Conservation (phyloP, 2,797 vertebrate genomes). For the Silurus lanzhouensis region DNA sequence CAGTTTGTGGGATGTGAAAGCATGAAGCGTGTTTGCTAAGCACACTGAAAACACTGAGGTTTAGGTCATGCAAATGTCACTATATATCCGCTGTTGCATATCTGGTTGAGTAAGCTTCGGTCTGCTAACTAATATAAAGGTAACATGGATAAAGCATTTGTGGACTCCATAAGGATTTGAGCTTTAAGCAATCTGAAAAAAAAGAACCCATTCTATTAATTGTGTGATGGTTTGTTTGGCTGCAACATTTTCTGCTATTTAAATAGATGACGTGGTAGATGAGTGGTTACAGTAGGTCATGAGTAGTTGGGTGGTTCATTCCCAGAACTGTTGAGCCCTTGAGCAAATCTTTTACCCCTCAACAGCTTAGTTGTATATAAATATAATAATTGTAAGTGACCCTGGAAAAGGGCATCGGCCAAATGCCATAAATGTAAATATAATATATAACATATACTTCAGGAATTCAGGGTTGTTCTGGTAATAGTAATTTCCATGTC, state of each 20-base stretch:
- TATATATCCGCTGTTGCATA: neutral
- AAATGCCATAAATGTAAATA: neutral
- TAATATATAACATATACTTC: neutral
- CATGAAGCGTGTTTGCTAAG: constrained; percentile 25
- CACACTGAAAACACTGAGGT: constrained; percentile 40
- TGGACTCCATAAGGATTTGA: neutral
- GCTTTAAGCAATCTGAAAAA: neutral
- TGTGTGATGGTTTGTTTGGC: neutral
- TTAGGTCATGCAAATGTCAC: constrained; percentile 37
- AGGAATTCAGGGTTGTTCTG: neutral
- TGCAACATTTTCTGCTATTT: neutral
- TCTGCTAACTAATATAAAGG: neutral
- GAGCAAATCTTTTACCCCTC: too few species aligned
- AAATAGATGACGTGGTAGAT: neutral
- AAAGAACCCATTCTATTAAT: neutral
- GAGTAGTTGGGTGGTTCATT: too few species aligned
- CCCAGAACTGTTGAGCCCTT: too few species aligned
- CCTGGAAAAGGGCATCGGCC: too few species aligned
- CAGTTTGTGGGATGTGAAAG: constrained; percentile 14
- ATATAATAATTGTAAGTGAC: too few species aligned
- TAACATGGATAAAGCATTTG: neutral
- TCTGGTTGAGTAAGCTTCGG: constrained; percentile 23
- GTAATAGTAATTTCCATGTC: neutral
- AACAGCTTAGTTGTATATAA: too few species aligned
- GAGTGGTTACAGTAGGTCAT: too few species aligned